Conservation (phyloP, 2,888 invertebrate species). For the Conistra vaccinii region DNA sequence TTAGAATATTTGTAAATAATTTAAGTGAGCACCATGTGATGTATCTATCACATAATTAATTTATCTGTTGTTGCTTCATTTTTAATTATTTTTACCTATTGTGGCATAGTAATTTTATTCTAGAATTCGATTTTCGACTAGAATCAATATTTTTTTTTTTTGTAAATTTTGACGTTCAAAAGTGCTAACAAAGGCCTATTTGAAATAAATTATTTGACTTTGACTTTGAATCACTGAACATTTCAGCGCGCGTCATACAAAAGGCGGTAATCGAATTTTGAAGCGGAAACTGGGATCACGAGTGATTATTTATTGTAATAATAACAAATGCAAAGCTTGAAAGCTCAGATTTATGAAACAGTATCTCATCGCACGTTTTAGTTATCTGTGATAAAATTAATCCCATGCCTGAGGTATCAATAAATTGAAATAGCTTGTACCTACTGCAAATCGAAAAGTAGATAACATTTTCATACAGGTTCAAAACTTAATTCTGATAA, state of each 20-base stretch:
- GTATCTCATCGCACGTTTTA: conserved; percentile 18
- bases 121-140: no score
- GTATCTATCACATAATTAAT: no score
- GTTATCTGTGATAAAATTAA: conserved; percentile 53
- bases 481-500: neutral
- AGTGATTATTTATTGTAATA: neutral
- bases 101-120: no score
- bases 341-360: conserved; percentile 43
- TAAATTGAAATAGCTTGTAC: conserved; percentile 23
- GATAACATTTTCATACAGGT: conserved; percentile 29
- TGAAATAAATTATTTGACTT: no score
- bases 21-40: no score
- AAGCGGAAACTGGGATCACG: neutral
- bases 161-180: no score
- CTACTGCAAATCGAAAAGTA: conserved; percentile 11
- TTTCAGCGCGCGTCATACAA: neutral
- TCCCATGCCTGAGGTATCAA: conserved; percentile 36
- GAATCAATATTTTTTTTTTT: no score
- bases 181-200: no score
- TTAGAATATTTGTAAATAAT: no score
- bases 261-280: conserved; percentile 9
- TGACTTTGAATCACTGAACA: neutral
- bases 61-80: no score
- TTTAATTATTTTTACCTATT: no score
- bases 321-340: conserved; percentile 25